Evolutionary conservation across 2,797 vertebrate species (phyloP), one percentile per base, ranked within the genome.

Genomic region (Chrosomus eos): DNA sequence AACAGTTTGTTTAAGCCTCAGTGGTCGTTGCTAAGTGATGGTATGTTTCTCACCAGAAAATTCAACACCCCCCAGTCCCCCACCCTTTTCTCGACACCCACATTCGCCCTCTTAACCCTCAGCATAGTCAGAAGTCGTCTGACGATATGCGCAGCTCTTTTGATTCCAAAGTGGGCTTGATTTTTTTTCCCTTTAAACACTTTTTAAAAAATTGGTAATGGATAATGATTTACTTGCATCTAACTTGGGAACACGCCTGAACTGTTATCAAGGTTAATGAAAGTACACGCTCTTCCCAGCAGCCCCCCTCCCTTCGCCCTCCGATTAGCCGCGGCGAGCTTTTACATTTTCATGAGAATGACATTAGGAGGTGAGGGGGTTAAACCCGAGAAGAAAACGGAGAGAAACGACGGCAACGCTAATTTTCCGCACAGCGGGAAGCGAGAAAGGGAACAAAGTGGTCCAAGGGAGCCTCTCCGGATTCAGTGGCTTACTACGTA

Each of bases 331-430:
- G 88, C 91, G 93, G 92, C 90, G 89, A 90, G 90, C 92, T 91
- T 85, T 86, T 83, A 81, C 79, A 96, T 96, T 95, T 94, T 93
- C 95, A 95, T 96, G 91, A 95, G 92, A 96, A 95, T 95, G 90
- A 92, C 89, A 81, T 79, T 89, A 89, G 90, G 93, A 89, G 92
- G 92, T 95, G 94, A 94, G 95, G 95, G 95, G 95, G 95, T 95
- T 95, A 96, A 95, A 93, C 93, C 92, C 89, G 90, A 83, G 81
- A 81, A 79, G 81, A 79, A 91, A 90, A 90, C 84, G 78, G 88
- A 89, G 90, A 88, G 91, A 92, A 91, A 92, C 90, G 90, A 91
- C 93, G 92, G 91, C 93, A 94, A 93, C 93, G 93, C 94, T 93
- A 94, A 95, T 95, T 95, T 95, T 95, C 94, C 94, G 94, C 95